These are phyloP conservation scores for Cynodonichthys magdalenae DNA, from an alignment of 2,797 vertebrate species.

Conservation along the genomic window DNA sequence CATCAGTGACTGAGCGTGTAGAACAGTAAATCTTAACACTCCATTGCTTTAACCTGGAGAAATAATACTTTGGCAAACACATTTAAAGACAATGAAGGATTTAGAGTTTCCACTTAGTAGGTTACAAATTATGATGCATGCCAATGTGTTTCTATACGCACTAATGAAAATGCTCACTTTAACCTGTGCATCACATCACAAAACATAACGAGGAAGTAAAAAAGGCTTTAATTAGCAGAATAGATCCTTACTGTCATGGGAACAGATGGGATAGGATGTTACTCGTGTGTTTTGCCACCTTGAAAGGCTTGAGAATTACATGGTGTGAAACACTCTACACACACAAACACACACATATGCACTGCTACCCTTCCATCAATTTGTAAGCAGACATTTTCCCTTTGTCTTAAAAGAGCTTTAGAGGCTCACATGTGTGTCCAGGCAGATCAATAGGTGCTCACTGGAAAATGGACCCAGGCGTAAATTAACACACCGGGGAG, in stretches of 20 bases:
- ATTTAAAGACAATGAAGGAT: conserved; percentile 14
- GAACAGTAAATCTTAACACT: conserved; percentile 17
- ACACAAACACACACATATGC: conserved; percentile 3
- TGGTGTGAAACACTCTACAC: conserved; percentile 32
- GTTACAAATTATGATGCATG: conserved; percentile 17
- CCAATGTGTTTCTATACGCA: background rate
- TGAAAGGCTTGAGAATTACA: conserved; percentile 44
- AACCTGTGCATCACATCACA: conserved; percentile 50
- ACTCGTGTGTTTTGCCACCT: conserved; percentile 52
- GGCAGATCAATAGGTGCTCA: conserved; percentile 64
- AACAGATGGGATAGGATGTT: conserved; percentile 53
- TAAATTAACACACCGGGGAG: conserved; percentile 71
- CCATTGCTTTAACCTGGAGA: conserved; percentile 38
- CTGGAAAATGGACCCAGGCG: conserved; percentile 55
- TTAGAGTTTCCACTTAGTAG: conserved; percentile 28
- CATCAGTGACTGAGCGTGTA: conserved; percentile 4
- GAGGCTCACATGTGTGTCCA: conserved; percentile 46
- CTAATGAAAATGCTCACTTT: conserved; percentile 21
- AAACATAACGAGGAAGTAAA: conserved; percentile 20
- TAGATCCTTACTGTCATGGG: conserved; percentile 55
- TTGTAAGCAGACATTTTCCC: conserved; percentile 39
- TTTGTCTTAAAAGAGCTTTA: conserved; percentile 50
- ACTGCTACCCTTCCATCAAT: conserved; percentile 18
- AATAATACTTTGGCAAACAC: conserved; percentile 39
- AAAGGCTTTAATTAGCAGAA: conserved; percentile 56